Base-by-base conservation (phyloP, 1,140 invertebrate genomes). In the Drosophila guanche region DNA sequence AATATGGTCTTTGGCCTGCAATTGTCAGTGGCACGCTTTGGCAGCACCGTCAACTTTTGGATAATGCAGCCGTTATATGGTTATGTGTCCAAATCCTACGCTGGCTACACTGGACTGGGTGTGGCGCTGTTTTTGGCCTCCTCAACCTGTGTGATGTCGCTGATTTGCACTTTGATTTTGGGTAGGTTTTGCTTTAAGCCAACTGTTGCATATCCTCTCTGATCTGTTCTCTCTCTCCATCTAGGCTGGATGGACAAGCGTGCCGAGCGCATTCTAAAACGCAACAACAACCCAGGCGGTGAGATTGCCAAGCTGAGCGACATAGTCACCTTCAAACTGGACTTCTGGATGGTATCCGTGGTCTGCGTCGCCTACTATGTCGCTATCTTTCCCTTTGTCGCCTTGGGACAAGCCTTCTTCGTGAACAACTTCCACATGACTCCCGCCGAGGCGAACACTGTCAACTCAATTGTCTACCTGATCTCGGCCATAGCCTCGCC, bases 1-100 rank as follows among this genome's bases (percentile, higher is more conserved):
- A 99, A 99, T 90, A 98, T 99, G 96, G 98, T 99, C 2, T 99
- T 99, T 93, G 98, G 98, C 27, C 92, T 97, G 83, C 95, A 98
- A 91, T 92, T 99, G 27, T 99, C 98, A 77, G 96, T 99, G 92
- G 97, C 98, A 1, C 93, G 98, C 91, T 94, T 99, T 63, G 98
- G 98, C 7, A 99, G 97, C 76, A 97, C 97, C 4, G 97, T 99
- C 0, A 99, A 99, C 92, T 99, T 99, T 91, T 94, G 96, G 91
- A 94, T 97, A 0, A 98, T 99, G 96, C 95, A 96, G 89, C 95
- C 95, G 1, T 91, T 99, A 6, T 99, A 99, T 90, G 92, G 94
- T 60, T 96, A 93, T 91, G 94, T 99, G 0, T 92, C 93, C 12
- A 92, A 94, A 57, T 94, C 92, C 81, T 95, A 95, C 78, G 81